Evolutionary conservation across 1,140 invertebrate genomes (phyloP).

Genomic region (Macrostomum lignano): DNA sequence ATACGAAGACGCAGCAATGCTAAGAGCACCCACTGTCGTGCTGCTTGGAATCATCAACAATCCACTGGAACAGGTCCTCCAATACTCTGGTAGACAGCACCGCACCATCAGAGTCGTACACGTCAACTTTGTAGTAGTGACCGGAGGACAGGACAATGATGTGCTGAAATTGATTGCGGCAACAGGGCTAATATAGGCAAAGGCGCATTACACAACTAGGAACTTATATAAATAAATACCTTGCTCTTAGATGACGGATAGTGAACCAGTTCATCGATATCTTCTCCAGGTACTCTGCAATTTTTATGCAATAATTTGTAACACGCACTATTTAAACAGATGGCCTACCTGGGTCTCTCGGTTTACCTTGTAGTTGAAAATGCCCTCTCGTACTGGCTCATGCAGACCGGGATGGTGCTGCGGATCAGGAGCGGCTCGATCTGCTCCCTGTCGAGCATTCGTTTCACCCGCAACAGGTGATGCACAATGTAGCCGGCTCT

Average conservation of each 20-base stretch:
- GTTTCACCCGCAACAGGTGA: conserved; percentile 24
- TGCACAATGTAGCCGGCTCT: conserved; percentile 27
- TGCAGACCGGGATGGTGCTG: conserved; percentile 54
- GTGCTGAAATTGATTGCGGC: conserved; percentile 50
- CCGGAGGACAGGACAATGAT: conserved; percentile 71
- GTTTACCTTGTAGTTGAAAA: conserved; percentile 64
- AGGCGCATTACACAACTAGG: no score
- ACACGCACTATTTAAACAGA: conserved; percentile 31
- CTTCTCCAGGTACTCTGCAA: conserved; percentile 39
- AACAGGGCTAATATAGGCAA: no score
- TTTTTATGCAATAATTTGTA: conserved; percentile 2
- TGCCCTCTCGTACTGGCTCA: conserved; percentile 79
- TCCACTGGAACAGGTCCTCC: conserved; percentile 28
- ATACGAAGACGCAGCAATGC: no score
- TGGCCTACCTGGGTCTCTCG: conserved; percentile 22
- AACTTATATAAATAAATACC: no score
- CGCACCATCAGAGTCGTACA: conserved; percentile 37
- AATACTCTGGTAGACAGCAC: conserved; percentile 19
- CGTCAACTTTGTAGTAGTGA: conserved; percentile 65
- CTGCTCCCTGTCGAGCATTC: conserved; percentile 28
- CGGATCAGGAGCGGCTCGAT: conserved; percentile 16
- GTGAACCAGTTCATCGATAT: conserved; percentile 31
- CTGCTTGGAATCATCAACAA: conserved; percentile 26
- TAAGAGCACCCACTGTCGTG: conserved; percentile 14
- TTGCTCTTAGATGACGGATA: no score